Percentiles rank a stretch among this genome's conserved stretches.
Conservation (phyloP, 2,797 vertebrate species). For the Adelosebastes latens region DNA sequence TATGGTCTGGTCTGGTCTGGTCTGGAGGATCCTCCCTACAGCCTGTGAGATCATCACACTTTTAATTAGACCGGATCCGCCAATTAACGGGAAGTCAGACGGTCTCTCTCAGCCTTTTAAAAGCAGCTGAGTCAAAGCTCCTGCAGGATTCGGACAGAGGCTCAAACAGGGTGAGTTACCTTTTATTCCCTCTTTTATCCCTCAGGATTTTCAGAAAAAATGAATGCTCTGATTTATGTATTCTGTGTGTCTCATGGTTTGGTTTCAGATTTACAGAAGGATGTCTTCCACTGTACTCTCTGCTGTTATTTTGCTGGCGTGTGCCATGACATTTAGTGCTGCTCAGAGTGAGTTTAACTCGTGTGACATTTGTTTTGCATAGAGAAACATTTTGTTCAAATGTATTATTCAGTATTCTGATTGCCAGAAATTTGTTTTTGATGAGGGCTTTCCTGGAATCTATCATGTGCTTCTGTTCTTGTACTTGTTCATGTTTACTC, state of each 20-base stretch:
- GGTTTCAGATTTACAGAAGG: conserved; percentile 47
- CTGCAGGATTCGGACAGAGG: conserved; percentile 32
- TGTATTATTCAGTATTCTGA: background rate
- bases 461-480: background rate
- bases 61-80: conserved; percentile 67
- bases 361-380: background rate
- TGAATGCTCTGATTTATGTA: background rate
- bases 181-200: background rate
- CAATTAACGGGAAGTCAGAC: conserved; percentile 59
- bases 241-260: conserved; percentile 12
- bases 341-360: conserved; percentile 75
- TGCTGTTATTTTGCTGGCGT: conserved; percentile 56
- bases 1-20: conserved; percentile 26
- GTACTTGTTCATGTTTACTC: conserved; percentile 43
- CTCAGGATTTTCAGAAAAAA: background rate
- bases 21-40: conserved; percentile 65
- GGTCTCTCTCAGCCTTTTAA: conserved; percentile 61
- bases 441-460: background rate
- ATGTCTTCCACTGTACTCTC: conserved; percentile 54
- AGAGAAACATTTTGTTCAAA: background rate
- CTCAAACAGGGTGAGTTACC: conserved; percentile 35
- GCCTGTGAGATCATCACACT: conserved; percentile 70
- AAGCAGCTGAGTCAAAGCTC: conserved; percentile 42
- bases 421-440: background rate
- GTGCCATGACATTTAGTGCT: conserved; percentile 34